Conservation (phyloP, 2,888 invertebrate genomes). For the Dicycla oo region DNA sequence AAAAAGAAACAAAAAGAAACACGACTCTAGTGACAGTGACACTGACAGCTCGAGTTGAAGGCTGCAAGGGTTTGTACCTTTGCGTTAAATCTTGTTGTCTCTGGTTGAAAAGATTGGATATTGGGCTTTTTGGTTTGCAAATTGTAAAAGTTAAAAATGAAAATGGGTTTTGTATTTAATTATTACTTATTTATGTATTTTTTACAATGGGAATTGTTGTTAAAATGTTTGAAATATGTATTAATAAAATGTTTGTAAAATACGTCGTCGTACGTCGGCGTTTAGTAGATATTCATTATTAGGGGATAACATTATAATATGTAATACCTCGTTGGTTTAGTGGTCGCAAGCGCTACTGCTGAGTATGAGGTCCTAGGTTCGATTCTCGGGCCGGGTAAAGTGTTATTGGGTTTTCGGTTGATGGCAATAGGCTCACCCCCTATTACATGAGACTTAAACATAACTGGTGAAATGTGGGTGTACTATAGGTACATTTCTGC, state of each 20-base stretch:
- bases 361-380: too few relatives aligned
- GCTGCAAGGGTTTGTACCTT: slow-evolving; percentile 39
- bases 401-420: too few relatives aligned
- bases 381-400: too few relatives aligned
- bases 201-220: slow-evolving; percentile 24
- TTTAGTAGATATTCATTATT: too few relatives aligned
- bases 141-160: slow-evolving; percentile 6
- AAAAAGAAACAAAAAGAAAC: slow-evolving; percentile 77
- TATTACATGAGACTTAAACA: too few relatives aligned
- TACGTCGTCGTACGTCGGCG: too few relatives aligned
- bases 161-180: slow-evolving; percentile 29
- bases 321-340: too few relatives aligned
- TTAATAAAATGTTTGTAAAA: neutral
- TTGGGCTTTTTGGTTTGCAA: slow-evolving; percentile 34
- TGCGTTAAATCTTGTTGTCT: slow-evolving; percentile 60
- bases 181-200: neutral
- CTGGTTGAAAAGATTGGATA: slow-evolving; percentile 50
- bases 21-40: slow-evolving; percentile 78
- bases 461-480: too few relatives aligned
- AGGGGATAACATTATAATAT: too few relatives aligned
- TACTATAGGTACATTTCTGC: too few relatives aligned
- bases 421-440: too few relatives aligned
- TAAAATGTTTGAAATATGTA: slow-evolving; percentile 12
- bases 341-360: too few relatives aligned
- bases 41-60: slow-evolving; percentile 85